phyloP scores from a whole-genome alignment of 1,140 invertebrate species.

The Calephelis virginiensis region DNA sequence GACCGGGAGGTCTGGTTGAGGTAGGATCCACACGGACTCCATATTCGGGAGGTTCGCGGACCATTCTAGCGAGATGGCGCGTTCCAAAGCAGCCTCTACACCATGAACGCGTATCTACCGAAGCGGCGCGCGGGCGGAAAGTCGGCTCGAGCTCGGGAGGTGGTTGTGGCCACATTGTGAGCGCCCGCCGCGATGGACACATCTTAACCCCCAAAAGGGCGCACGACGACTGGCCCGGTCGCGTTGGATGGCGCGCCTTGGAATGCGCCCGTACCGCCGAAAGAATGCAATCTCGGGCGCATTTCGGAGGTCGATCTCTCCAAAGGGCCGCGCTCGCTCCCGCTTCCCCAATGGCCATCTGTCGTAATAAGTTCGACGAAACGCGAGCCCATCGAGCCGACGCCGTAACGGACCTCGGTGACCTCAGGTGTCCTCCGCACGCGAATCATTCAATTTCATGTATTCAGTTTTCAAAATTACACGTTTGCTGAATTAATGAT shows the following conservation, averaged over 20 bases:
- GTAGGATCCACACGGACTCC: slow-evolving; percentile 61
- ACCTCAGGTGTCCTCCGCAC: slow-evolving; percentile 56
- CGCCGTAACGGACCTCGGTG: slow-evolving; percentile 63
- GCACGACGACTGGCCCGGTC: slow-evolving; percentile 73
- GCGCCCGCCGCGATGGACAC: slow-evolving; percentile 71
- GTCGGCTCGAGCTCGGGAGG: slow-evolving; percentile 62
- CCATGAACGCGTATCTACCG: slow-evolving; percentile 45
- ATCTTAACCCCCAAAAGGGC: slow-evolving; percentile 78
- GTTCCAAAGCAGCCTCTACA: slow-evolving; percentile 48
- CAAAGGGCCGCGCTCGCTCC: slow-evolving; percentile 62
- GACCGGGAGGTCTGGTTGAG: slow-evolving; percentile 51
- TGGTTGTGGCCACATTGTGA: slow-evolving; percentile 65
- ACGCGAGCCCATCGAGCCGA: slow-evolving; percentile 52
- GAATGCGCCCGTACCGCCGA: slow-evolving; percentile 76
- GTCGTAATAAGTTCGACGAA: slow-evolving; percentile 72
- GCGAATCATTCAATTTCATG: slow-evolving; percentile 59
- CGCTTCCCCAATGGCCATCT: slow-evolving; percentile 68
- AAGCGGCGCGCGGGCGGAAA: slow-evolving; percentile 50
- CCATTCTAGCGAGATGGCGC: slow-evolving; percentile 60
- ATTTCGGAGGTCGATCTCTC: slow-evolving; percentile 77
- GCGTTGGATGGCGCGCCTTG: slow-evolving; percentile 68
- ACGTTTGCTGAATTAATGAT: slow-evolving; percentile 18
- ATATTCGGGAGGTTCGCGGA: slow-evolving; percentile 60
- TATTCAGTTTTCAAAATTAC: slow-evolving; percentile 46
- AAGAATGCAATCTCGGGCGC: slow-evolving; percentile 78